phyloP scores from a whole-genome alignment of 2,888 invertebrate genomes.

The Synanthedon tipuliformis region DNA sequence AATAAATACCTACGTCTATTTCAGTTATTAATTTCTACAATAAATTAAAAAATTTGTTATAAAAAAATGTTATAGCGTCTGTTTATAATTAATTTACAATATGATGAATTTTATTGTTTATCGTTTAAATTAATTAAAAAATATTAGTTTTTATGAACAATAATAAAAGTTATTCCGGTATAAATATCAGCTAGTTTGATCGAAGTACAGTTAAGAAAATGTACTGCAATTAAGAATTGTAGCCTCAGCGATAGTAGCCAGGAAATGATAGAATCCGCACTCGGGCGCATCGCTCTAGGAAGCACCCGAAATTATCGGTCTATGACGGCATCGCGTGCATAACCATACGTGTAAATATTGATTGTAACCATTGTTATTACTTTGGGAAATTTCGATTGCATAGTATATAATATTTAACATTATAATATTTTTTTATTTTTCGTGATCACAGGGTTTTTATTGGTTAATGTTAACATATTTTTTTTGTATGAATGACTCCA shows the following conservation, averaged over 20 bases:
- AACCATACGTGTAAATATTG: not conserved
- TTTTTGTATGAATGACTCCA: no score
- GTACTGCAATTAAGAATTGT: not conserved
- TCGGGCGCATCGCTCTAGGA: slow-evolving; percentile 24
- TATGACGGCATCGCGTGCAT: slow-evolving; percentile 22
- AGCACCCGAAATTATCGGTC: slow-evolving; percentile 15
- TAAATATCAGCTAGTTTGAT: not conserved
- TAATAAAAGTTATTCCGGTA: not conserved
- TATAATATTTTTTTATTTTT: no score
- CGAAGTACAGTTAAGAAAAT: not conserved
- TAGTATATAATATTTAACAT: no score
- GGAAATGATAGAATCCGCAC: slow-evolving; percentile 14
- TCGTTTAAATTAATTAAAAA: no score
- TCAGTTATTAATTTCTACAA: not conserved
- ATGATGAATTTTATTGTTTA: no score
- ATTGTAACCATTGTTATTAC: no score
- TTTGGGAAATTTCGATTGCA: no score
- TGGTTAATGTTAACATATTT: no score
- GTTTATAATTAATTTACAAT: no score
- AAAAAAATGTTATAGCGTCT: no score
- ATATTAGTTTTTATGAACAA: not conserved
- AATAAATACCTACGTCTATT: not conserved
- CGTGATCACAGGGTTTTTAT: no score
- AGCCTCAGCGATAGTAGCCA: slow-evolving; percentile 3
- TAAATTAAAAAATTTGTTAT: no score